These are phyloP conservation scores for Diuraphis noxia DNA, from an alignment of 1,140 invertebrate genomes.

Conservation along the genomic window DNA sequence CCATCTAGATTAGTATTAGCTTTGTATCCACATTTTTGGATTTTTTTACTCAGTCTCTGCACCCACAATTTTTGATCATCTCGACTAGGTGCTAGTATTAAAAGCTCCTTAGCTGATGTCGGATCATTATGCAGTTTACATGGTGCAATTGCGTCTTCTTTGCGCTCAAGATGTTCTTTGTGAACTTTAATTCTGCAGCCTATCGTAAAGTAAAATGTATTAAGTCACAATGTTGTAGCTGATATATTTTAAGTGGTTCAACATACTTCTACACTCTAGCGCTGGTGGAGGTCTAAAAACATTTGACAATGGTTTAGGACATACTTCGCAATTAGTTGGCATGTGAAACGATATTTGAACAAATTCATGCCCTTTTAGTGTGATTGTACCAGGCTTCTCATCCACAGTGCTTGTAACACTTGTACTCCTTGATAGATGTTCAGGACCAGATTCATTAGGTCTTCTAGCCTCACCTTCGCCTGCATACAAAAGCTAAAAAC, in stretches of 20 bases:
- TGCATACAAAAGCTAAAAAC: slow-evolving; percentile 77
- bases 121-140: slow-evolving; percentile 94
- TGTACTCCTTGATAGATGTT: slow-evolving; percentile 61
- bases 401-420: slow-evolving; percentile 62
- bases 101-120: slow-evolving; percentile 86
- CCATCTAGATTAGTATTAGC: slow-evolving; percentile 73
- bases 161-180: slow-evolving; percentile 86
- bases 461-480: slow-evolving; percentile 90
- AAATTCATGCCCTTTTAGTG: slow-evolving; percentile 95
- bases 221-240: not conserved
- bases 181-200: slow-evolving; percentile 96
- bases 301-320: slow-evolving; percentile 94
- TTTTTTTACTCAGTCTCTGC: slow-evolving; percentile 83
- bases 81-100: slow-evolving; percentile 79
- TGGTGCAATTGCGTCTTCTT: slow-evolving; percentile 81
- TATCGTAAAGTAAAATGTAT: slow-evolving; percentile 59
- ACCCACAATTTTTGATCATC: slow-evolving; percentile 95
- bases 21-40: slow-evolving; percentile 92
- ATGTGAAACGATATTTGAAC: slow-evolving; percentile 96
- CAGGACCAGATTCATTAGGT: slow-evolving; percentile 70
- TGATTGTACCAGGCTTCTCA: slow-evolving; percentile 77
- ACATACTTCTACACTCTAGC: slow-evolving; percentile 90
- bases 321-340: slow-evolving; percentile 96
- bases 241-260: not conserved
- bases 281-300: slow-evolving; percentile 96